phyloP scores from a whole-genome alignment of 1,140 invertebrate genomes.

The Diabrotica virgifera region DNA sequence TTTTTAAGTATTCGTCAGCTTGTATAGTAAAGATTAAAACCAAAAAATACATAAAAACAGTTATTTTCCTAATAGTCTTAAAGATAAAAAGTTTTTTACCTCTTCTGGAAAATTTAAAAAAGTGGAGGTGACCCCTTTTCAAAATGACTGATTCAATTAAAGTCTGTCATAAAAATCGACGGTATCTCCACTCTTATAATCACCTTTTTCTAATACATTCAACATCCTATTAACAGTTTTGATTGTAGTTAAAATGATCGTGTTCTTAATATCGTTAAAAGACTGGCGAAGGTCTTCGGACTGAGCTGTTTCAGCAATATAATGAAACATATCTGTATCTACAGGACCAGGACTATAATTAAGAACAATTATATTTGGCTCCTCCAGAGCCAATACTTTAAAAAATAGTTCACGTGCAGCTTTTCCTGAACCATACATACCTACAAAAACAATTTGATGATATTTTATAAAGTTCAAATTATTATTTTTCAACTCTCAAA shows the following conservation, averaged over 20 bases:
- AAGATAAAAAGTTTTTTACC: no score
- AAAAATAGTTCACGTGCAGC: conserved; percentile 93
- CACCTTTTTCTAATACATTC: conserved; percentile 64
- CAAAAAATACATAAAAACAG: no score
- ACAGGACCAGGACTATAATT: conserved; percentile 94
- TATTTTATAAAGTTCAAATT: no score
- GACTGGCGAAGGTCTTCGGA: conserved; percentile 59
- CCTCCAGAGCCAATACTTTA: conserved; percentile 79
- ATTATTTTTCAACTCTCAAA: no score
- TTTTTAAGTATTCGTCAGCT: no score
- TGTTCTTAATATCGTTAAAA: conserved; percentile 58
- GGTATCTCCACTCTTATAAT: conserved; percentile 78
- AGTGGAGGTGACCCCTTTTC: no score
- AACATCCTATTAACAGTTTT: conserved; percentile 75
- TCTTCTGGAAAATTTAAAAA: no score
- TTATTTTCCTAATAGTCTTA: no score
- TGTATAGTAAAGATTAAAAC: no score
- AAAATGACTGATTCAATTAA: no score
- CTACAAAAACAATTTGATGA: conserved; percentile 33
- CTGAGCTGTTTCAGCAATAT: conserved; percentile 57
- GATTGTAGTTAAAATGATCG: conserved; percentile 67
- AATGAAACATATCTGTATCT: conserved; percentile 84
- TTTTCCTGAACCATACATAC: conserved; percentile 83
- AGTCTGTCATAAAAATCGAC: conserved; percentile 79
- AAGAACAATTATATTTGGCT: conserved; percentile 72